phyloP scores from a whole-genome alignment of 2,113 vertebrate species.

The Salvelinus namaycush region DNA sequence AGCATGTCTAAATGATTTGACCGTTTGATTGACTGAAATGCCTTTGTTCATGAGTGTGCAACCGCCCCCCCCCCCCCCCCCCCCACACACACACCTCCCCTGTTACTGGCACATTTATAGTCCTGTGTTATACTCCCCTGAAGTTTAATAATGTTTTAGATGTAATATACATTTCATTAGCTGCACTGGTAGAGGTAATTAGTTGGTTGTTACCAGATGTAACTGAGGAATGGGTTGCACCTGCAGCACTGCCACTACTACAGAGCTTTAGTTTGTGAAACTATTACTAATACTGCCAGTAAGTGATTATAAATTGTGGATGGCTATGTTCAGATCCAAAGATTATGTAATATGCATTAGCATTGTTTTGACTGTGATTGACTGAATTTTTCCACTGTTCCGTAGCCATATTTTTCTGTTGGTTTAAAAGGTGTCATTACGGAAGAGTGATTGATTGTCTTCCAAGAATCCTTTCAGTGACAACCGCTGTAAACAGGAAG shows the following conservation, averaged over 20 bases:
- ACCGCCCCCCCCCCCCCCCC: no score
- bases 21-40: slow-evolving; percentile 56
- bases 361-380: neutral
- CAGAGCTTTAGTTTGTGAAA: slow-evolving; percentile 47
- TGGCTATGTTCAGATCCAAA: neutral
- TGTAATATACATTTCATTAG: slow-evolving; percentile 69
- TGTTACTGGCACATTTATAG: slow-evolving; percentile 60
- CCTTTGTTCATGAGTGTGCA: slow-evolving; percentile 54
- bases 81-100: neutral
- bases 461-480: slow-evolving; percentile 23
- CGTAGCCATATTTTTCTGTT: neutral
- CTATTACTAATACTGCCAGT: slow-evolving; percentile 35
- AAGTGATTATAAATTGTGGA: slow-evolving; percentile 7
- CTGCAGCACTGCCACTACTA: slow-evolving; percentile 43
- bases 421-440: slow-evolving; percentile 38
- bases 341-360: neutral
- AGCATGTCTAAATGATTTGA: slow-evolving; percentile 54
- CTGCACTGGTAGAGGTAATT: slow-evolving; percentile 63
- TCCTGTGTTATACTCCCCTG: slow-evolving; percentile 59
- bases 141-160: slow-evolving; percentile 67
- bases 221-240: slow-evolving; percentile 56
- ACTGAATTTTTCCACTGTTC: neutral
- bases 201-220: slow-evolving; percentile 63
- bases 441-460: slow-evolving; percentile 25
- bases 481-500: slow-evolving; percentile 31